Conservation (phyloP, 2,113 vertebrate species). For the Trinectes maculatus region DNA sequence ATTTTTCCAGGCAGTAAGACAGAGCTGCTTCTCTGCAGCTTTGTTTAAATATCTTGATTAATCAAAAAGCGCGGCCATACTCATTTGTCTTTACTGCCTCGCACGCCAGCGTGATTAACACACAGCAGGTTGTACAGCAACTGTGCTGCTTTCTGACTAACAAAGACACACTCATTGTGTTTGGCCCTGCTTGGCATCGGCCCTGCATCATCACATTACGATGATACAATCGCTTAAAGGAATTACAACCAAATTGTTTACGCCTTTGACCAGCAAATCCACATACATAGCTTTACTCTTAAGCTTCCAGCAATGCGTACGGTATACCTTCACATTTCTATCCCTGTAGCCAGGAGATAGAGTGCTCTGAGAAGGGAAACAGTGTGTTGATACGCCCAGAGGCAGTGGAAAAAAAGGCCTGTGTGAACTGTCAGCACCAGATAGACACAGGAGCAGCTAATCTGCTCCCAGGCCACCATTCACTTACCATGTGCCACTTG, state of each 20-base stretch:
- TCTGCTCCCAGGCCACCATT: slow-evolving; percentile 71
- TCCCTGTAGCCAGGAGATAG: slow-evolving; percentile 55
- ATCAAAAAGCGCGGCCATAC: no score
- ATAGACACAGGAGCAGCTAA: slow-evolving; percentile 78
- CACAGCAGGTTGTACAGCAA: no score
- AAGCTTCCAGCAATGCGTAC: neutral
- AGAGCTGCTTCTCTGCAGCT: no score
- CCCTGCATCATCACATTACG: no score
- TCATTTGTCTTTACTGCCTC: no score
- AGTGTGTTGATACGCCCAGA: slow-evolving; percentile 77
- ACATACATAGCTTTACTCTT: neutral
- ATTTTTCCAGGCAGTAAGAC: no score
- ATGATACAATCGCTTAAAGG: no score
- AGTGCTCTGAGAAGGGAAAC: slow-evolving; percentile 81
- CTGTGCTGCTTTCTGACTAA: no score
- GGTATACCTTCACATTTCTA: slow-evolving; percentile 42
- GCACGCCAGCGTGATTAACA: no score
- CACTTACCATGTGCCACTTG: slow-evolving; percentile 71
- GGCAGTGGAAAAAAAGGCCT: slow-evolving; percentile 78
- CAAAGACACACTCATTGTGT: no score
- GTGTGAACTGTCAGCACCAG: slow-evolving; percentile 85
- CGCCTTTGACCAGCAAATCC: neutral
- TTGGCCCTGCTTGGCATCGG: no score
- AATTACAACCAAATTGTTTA: neutral
- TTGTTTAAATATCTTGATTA: no score